Base-by-base conservation (phyloP, 2,888 invertebrate genomes). In the Drosophila cognata region DNA sequence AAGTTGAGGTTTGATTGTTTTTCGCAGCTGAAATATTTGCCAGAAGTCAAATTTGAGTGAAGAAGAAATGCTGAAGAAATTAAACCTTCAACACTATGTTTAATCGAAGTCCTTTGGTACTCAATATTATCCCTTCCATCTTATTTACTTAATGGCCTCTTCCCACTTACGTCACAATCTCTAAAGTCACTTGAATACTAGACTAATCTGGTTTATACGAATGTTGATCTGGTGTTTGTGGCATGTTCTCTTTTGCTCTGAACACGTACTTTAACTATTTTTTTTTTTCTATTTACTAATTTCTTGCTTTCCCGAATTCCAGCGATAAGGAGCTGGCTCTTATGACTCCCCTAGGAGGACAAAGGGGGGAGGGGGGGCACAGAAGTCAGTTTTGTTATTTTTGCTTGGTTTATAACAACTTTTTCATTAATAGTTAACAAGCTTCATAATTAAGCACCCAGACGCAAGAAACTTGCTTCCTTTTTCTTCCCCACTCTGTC, bases 381-480 rank as follows among this genome's bases (percentile, higher is more conserved):
- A 50, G 50, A 51, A 43, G 56, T 29, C 38, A 28, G 51, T 64
- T 53, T 51, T 48, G 67, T 59, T 77, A 55, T 68, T 73, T 67
- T 65, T 65, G 57, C 41, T 21, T 70, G 63, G 76, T 75, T 86
- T 78, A 80, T 77, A 87, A 80, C 78, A 88, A 89, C 76, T 85
- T 85, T 85, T 86, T 83, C 86, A 88, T 88, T 88, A 88, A 90
- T 90, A 88, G 84, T 88, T 90, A 88, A 88, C 90, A 88, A 88
- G 88, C 84, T 90, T 81, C 79, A 88, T 88, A 88, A 88, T 88
- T 88, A 90, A 90, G 77, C 72, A 75, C 31, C 58, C 79, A 82
- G 81, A 81, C 79, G 77, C 48, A 71, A 71, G 61, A 79, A 75
- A 75, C 52, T 70, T 70, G 52, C 59, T 55, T 70, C 56, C 55